Evolutionary conservation across 2,888 invertebrate species (phyloP).

Genomic region (Tridacna crocea): DNA sequence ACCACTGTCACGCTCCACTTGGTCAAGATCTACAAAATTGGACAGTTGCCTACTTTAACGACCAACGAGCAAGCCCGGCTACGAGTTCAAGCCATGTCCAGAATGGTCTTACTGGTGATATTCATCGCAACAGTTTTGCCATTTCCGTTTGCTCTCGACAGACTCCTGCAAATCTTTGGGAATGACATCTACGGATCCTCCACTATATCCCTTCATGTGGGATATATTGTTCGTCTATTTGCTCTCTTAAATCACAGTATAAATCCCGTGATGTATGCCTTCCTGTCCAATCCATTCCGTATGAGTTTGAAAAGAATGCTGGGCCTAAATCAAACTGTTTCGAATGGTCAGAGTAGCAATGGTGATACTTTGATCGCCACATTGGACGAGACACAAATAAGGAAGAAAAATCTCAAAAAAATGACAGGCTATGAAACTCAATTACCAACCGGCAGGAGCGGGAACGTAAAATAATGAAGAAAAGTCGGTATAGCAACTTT

Average conservation of each 20-base stretch:
- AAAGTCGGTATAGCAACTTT: too few species aligned
- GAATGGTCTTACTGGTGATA: slow-evolving; percentile 48
- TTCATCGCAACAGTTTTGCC: slow-evolving; percentile 49
- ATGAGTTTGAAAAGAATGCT: slow-evolving; percentile 44
- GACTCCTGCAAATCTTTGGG: neutral
- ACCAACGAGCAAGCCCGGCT: slow-evolving; percentile 38
- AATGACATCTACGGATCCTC: neutral
- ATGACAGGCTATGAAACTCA: too few species aligned
- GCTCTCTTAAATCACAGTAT: slow-evolving; percentile 46
- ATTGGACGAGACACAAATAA: too few species aligned
- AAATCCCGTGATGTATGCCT: slow-evolving; percentile 53
- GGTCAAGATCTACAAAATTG: slow-evolving; percentile 37
- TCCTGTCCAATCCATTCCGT: slow-evolving; percentile 51
- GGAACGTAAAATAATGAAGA: too few species aligned
- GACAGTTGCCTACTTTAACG: slow-evolving; percentile 26
- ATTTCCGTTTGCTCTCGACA: slow-evolving; percentile 38
- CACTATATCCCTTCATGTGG: slow-evolving; percentile 11
- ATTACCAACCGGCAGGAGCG: too few species aligned
- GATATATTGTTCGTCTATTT: slow-evolving; percentile 23
- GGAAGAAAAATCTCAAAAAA: too few species aligned
- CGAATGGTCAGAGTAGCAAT: too few species aligned
- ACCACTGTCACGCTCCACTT: slow-evolving; percentile 40
- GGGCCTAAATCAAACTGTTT: too few species aligned
- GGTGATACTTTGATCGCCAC: too few species aligned
- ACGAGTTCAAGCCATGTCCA: slow-evolving; percentile 50